Conservation (phyloP, 1,140 invertebrate species). For the Melipona quadrifasciata region DNA sequence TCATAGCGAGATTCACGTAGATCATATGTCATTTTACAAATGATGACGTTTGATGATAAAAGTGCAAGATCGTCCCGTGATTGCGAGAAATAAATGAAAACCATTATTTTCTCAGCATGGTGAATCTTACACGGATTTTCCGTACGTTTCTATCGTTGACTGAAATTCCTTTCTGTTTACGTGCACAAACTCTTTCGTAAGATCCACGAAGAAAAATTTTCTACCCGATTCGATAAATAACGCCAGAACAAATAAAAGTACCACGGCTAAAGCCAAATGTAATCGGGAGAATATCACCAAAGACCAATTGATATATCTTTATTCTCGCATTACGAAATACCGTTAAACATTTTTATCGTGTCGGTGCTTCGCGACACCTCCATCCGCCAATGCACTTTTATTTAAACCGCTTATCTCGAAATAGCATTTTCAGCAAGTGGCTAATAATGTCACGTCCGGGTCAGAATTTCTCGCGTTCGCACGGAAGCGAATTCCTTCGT, state of each 20-base stretch:
- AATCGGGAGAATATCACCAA: not conserved
- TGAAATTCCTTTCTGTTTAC: not conserved
- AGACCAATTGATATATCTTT: not conserved
- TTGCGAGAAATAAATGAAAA: not conserved
- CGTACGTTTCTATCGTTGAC: not conserved
- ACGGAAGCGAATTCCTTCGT: no score
- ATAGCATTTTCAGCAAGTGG: no score
- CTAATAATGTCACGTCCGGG: no score
- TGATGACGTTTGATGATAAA: not conserved
- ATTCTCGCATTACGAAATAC: not conserved
- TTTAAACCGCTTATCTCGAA: no score
- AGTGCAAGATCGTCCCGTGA: not conserved
- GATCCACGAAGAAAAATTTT: not conserved
- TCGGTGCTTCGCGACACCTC: no score
- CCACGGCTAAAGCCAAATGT: not conserved
- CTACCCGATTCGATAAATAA: not conserved
- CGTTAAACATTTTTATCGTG: no score
- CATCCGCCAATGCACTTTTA: no score
- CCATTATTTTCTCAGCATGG: not conserved
- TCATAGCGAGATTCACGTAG: not conserved
- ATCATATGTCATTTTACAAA: not conserved
- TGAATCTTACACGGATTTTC: not conserved
- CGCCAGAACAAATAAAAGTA: not conserved
- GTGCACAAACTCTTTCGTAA: not conserved
- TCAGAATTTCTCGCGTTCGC: no score